Percentiles rank a stretch among this genome's conserved stretches.
phyloP scores from a whole-genome alignment of 2,888 invertebrate genomes.

The Gnatocerus cornutus region DNA sequence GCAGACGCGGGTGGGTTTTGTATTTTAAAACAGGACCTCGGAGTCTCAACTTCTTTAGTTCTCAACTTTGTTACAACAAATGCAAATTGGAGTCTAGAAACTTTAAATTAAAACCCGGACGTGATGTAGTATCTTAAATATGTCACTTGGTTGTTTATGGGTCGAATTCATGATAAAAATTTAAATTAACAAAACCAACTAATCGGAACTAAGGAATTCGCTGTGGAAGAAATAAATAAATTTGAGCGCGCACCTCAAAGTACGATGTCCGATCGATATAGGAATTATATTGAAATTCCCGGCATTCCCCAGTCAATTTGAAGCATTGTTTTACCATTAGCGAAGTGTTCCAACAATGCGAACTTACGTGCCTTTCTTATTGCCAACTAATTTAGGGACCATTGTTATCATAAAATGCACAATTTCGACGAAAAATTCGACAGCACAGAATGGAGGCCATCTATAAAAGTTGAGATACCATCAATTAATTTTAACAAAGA shows the following conservation, averaged over 20 bases:
- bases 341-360: constrained; percentile 55
- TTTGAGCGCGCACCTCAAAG: constrained; percentile 36
- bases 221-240: constrained; percentile 38
- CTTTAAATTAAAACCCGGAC: constrained; percentile 41
- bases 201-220: constrained; percentile 27
- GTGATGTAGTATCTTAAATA: constrained; percentile 37
- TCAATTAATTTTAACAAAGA: constrained; percentile 12
- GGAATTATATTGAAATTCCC: constrained; percentile 62
- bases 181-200: background rate
- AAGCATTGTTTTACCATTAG: constrained; percentile 60
- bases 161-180: background rate
- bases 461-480: constrained; percentile 12
- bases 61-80: constrained; percentile 43
- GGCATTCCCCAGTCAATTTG: constrained; percentile 59
- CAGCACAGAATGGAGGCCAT: background rate
- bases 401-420: constrained; percentile 34
- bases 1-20: constrained; percentile 27
- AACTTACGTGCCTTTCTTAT: constrained; percentile 53
- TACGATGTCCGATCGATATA: constrained; percentile 53
- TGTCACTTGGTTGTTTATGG: constrained; percentile 1
- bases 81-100: constrained; percentile 41
- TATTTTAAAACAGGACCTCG: constrained; percentile 28
- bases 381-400: constrained; percentile 46
- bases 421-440: constrained; percentile 3
- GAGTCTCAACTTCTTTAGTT: constrained; percentile 34